Percentiles rank a stretch among this genome's conserved stretches.
Conservation (phyloP, 2,797 vertebrate species). For the Phalloptychus januarius region DNA sequence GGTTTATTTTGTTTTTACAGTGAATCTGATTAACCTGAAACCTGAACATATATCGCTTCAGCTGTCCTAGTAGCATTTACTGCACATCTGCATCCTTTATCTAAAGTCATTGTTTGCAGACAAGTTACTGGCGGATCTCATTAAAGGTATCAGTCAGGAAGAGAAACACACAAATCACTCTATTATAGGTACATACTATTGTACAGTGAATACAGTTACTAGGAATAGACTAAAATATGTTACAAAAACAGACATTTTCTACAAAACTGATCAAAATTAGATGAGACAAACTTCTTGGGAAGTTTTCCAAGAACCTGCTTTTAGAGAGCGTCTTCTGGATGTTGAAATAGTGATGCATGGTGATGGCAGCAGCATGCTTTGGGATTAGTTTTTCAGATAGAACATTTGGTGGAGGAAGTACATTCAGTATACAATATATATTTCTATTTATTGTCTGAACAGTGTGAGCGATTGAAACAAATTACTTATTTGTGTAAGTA, state of each 20-base stretch:
- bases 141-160: neutral
- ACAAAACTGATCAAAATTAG: neutral
- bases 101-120: neutral
- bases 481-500: neutral
- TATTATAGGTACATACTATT: neutral
- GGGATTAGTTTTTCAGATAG: neutral
- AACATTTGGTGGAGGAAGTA: neutral
- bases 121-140: neutral
- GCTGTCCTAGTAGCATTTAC: neutral
- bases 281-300: neutral
- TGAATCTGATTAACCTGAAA: neutral
- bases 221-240: neutral
- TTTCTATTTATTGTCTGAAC: neutral
- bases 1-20: neutral
- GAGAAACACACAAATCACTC: neutral
- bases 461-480: neutral
- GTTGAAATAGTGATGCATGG: neutral
- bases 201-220: neutral
- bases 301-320: neutral
- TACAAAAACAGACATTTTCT: neutral
- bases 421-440: neutral
- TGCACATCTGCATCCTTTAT: neutral
- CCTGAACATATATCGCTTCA: neutral
- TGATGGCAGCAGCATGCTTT: neutral
- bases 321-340: neutral